Percentiles rank a stretch among this genome's conserved stretches.
Conservation (phyloP, 2,797 vertebrate genomes). For the Phoeniculus purpureus region DNA sequence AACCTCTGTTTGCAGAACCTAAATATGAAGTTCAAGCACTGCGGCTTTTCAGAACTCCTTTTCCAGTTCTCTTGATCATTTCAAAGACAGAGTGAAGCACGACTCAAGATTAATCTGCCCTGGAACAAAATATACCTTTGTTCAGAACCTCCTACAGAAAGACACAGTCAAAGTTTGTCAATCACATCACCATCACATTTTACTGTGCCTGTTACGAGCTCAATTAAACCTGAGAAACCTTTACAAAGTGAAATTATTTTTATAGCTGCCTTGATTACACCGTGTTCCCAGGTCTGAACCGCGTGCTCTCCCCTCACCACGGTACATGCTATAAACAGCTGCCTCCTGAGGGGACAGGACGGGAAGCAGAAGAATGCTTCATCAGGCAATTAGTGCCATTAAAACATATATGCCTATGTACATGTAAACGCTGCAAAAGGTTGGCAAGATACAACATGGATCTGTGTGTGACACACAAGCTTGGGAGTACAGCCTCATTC, state of each 20-base stretch:
- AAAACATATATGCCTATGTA: neutral
- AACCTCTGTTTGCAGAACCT: neutral
- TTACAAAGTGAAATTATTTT: neutral
- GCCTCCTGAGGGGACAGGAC: neutral
- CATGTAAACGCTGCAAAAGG: neutral
- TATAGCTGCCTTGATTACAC: neutral
- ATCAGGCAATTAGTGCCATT: constrained; percentile 14
- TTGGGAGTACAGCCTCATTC: neutral
- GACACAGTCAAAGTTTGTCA: neutral
- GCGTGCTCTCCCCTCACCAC: rapidly evolving
- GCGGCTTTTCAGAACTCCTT: neutral
- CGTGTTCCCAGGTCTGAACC: neutral
- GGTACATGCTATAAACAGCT: neutral
- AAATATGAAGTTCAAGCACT: neutral
- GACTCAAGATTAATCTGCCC: neutral
- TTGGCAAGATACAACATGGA: neutral
- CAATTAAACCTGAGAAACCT: constrained; percentile 14
- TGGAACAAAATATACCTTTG: neutral
- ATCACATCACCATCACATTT: neutral
- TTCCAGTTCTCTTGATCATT: neutral
- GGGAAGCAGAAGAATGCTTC: neutral
- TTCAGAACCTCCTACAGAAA: neutral
- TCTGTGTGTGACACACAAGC: neutral
- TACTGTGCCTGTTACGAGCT: neutral
- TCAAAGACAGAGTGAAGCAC: neutral